These are phyloP conservation scores for Sigmodon hispidus DNA, from an alignment of 2,113 vertebrate species.

Conservation along the genomic window DNA sequence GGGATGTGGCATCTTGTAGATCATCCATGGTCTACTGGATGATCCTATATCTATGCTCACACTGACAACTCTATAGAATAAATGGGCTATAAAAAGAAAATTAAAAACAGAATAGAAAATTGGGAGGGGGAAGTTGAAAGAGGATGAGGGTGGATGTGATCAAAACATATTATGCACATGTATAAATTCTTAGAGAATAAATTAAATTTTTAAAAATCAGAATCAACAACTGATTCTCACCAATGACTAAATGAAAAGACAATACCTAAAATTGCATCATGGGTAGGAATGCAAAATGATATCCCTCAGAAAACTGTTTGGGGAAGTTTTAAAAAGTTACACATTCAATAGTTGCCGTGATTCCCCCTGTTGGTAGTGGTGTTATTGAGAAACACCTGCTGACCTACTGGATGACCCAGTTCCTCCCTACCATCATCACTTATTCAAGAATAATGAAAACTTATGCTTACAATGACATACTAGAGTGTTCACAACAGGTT, in stretches of 20 bases:
- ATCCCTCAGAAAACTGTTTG: background rate
- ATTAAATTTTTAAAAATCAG: background rate
- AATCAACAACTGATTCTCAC: background rate
- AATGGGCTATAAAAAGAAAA: background rate
- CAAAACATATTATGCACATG: background rate
- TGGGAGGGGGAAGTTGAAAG: background rate
- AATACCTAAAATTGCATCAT: background rate
- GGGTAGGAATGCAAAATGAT: background rate
- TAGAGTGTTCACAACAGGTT: background rate
- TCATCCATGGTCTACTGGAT: background rate
- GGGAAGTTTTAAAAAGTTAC: background rate
- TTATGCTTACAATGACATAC: background rate
- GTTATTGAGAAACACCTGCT: background rate
- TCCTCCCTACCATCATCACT: background rate
- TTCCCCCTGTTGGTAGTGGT: background rate
- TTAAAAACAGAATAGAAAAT: background rate
- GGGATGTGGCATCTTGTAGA: background rate
- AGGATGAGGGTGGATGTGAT: background rate
- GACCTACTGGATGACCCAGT: background rate
- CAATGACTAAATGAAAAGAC: background rate
- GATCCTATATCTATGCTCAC: background rate
- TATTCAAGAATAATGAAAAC: conserved; percentile 6
- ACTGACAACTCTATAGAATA: background rate
- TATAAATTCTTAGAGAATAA: background rate
- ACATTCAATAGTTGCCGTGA: background rate